Percentiles rank a stretch among this genome's conserved stretches.
These are phyloP conservation scores for Linyphia triangularis DNA, from an alignment of 2,888 invertebrate species.

Conservation along the genomic window DNA sequence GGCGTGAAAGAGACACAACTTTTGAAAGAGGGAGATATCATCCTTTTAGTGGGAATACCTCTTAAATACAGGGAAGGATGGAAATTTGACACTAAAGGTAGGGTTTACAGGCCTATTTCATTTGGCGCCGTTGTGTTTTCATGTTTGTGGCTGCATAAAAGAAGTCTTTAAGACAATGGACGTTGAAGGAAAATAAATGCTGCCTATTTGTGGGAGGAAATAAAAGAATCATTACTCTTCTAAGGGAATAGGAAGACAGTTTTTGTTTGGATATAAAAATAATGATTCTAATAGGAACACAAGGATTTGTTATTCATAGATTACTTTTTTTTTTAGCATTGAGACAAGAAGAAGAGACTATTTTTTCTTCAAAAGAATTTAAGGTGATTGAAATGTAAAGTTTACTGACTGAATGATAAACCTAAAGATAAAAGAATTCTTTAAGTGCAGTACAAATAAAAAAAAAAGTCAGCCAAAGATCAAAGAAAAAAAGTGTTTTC, in stretches of 20 bases:
- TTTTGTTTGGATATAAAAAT: conserved; percentile 10
- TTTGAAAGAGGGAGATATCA: conserved; percentile 33
- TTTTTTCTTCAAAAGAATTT: no score
- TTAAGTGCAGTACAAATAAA: no score
- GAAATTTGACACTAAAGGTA: conserved; percentile 50
- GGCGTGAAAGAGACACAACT: conserved; percentile 31
- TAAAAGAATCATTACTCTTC: not conserved
- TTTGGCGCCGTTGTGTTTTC: conserved; percentile 41
- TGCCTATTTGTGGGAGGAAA: not conserved
- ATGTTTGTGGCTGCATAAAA: not conserved
- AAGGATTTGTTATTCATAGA: not conserved
- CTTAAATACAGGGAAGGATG: conserved; percentile 23
- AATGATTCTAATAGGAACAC: conserved; percentile 15
- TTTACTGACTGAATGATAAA: no score
- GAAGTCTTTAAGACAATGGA: not conserved
- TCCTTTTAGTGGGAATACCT: conserved; percentile 2
- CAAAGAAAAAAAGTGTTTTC: no score
- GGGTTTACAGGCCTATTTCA: conserved; percentile 39
- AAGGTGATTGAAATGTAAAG: no score
- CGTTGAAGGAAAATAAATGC: conserved; percentile 29
- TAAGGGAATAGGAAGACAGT: not conserved
- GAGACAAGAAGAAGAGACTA: no score
- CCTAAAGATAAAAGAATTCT: no score
- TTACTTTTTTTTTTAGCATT: conserved; percentile 77
- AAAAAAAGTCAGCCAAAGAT: no score